Base-by-base conservation (phyloP, 1,140 invertebrate species). In the Schlechtendalia chinensis region DNA sequence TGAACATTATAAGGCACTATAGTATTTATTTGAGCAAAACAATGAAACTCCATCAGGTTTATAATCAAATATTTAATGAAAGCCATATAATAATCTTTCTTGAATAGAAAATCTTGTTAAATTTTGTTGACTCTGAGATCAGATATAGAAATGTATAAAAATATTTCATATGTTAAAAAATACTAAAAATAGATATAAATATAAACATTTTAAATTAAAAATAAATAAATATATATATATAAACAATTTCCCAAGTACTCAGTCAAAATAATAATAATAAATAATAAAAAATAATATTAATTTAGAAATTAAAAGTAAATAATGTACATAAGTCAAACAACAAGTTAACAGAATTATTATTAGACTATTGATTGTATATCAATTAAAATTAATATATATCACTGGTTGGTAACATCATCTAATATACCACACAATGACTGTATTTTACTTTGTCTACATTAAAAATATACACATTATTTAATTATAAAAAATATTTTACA, bases 111-210 rank as follows among this genome's bases (percentile, higher is more conserved):
- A 63, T 27, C 29, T 65, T 11, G 19, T 39, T 65, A 65, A 65
- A 65, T n/a, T n/a, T 39, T 17, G 32, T 65, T 65, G 19, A 1
- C n/a, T 65, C 11, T n/a, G 63, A 67, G 63, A 67, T 67, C 63
- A 67, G 19, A 67, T 39, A 67, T 67, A 14, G 53, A 54, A 6
- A 53, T n/a, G n/a, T n/a, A n/a, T n/a, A 19, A 67, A 67, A 12
- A 22, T 10, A 39, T 67, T 67, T 67, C 17, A 17, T 19, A 32
- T 63, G 29, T 63, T 63, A 63, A 19, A n/a, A 67, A 5, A 5
- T 65, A 22, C 19, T 45, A 67, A 67, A 61, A 29, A 39, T 32
- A 39, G 8, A 5, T 27, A 58, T 27, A 17, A 10, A 61, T 10
- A 61, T 61, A 61, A n/a, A 39, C 17, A n/a, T 65, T 39, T 32